phyloP scores from a whole-genome alignment of 2,888 invertebrate genomes.

The Pyrrhia umbra region DNA sequence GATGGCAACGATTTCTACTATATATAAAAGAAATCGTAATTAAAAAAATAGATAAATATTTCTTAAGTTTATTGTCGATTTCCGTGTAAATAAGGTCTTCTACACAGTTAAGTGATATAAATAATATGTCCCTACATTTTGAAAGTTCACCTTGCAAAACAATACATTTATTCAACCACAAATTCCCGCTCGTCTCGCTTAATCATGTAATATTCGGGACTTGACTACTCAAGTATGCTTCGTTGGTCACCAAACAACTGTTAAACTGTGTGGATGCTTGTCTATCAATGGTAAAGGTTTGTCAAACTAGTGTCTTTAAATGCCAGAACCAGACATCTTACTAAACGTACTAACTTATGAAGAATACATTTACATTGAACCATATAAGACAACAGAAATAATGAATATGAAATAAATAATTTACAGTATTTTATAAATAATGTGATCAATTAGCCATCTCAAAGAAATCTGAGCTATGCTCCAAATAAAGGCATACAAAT shows the following conservation, averaged over 20 bases:
- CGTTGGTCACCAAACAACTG: not conserved
- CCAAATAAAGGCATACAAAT: slow-evolving; percentile 15
- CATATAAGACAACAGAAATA: slow-evolving; percentile 10
- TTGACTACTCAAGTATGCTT: not conserved
- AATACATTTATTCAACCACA: not conserved
- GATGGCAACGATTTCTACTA: slow-evolving; percentile 1
- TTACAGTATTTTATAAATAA: not conserved
- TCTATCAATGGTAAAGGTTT: not conserved
- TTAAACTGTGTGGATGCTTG: not conserved
- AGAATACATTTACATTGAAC: slow-evolving; percentile 9
- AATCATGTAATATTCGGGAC: too few relatives aligned
- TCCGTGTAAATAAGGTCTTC: not conserved
- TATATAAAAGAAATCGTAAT: not conserved
- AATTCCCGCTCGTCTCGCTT: too few relatives aligned
- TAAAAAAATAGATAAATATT: too few relatives aligned
- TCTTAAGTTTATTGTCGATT: slow-evolving; percentile 9
- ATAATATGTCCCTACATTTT: not conserved
- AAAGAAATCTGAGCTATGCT: not conserved
- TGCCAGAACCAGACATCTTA: slow-evolving; percentile 11
- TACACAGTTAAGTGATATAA: not conserved
- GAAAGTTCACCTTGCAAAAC: too few relatives aligned
- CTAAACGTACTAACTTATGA: slow-evolving; percentile 25
- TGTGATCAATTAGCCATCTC: not conserved
- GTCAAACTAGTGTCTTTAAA: slow-evolving; percentile 1
- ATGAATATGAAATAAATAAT: not conserved